Base-by-base conservation (phyloP, 1,140 invertebrate genomes). In the Drosophila bipectinata region DNA sequence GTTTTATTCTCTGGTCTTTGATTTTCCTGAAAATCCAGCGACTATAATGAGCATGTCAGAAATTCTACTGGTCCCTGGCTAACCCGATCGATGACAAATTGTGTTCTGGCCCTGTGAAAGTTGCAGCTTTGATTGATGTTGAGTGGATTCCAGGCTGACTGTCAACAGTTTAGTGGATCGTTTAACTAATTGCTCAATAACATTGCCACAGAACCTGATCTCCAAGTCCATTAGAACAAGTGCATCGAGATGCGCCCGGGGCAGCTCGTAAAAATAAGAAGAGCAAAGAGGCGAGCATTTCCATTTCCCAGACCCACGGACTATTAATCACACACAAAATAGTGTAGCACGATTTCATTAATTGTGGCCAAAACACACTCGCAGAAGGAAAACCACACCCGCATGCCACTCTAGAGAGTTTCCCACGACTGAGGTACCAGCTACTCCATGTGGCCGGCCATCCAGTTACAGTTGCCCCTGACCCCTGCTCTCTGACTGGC, bases 121-220 rank as follows among this genome's bases (percentile, higher is more conserved):
- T 87, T 88, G 62, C 71, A 78, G 37, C 30, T 47, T 74, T 85
- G 82, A 85, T 87, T 85, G 64, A 85, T 87, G 63, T 64, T 41
- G 41, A 18, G 8, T 28, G 4, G 14, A 15, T 26, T 21, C 57
- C 57, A 63, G 34, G 10, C 67, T 63, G 54, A 87, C 82, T 87
- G 82, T 87, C 82, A 87, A 88, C 83, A 61, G 71, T 75, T 85
- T 77, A 67, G 63, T 72, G 61, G 73, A 52, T 59, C 83, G 45
- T 66, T 82, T 76, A 76, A 68, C 82, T 87, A 87, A 87, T 87
- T 87, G 83, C 82, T 88, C 83, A 87, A 87, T 87, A 83, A 78
- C 58, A 48, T 39, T 5, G 41, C n/a, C 24, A 67, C 48, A 28
- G 30, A 37, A 68, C 71, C 64, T 30, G 47, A 47, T 39, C 7